Conservation (phyloP, 2,797 vertebrate species). For the Silurus aristotelis region DNA sequence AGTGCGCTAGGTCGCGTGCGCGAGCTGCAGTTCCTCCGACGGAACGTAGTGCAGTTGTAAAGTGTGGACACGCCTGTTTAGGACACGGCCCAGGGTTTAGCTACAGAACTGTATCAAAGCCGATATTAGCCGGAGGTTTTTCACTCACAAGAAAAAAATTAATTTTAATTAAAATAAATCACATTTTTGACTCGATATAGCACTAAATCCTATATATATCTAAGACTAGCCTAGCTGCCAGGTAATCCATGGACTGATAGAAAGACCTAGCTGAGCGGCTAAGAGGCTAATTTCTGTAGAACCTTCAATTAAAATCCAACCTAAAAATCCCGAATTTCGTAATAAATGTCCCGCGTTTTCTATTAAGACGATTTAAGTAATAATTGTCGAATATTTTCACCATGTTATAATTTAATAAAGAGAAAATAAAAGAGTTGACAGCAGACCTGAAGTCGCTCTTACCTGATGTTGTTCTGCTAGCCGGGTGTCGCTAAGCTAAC, state of each 20-base stretch:
- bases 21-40: accelerated
- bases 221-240: neutral
- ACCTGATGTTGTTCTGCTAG: conserved; percentile 5
- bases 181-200: neutral
- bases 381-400: neutral
- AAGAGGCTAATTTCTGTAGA: neutral
- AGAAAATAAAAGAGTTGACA: neutral
- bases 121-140: too few species aligned
- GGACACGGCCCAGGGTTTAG: neutral
- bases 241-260: neutral
- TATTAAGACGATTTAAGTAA: too few species aligned
- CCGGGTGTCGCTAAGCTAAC: conserved; percentile 5
- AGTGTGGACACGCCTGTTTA: neutral
- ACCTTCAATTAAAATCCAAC: neutral
- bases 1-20: neutral
- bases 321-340: neutral
- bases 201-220: neutral
- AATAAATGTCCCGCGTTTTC: neutral
- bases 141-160: too few species aligned
- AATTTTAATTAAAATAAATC: too few species aligned
- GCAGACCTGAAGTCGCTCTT: neutral
- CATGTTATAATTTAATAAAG: neutral
- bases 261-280: neutral
- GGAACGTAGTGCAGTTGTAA: neutral
- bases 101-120: neutral